phyloP scores from a whole-genome alignment of 30 jellyfish, hydroid and myxozoan genomes.

The Phacellophora camtschatica region DNA sequence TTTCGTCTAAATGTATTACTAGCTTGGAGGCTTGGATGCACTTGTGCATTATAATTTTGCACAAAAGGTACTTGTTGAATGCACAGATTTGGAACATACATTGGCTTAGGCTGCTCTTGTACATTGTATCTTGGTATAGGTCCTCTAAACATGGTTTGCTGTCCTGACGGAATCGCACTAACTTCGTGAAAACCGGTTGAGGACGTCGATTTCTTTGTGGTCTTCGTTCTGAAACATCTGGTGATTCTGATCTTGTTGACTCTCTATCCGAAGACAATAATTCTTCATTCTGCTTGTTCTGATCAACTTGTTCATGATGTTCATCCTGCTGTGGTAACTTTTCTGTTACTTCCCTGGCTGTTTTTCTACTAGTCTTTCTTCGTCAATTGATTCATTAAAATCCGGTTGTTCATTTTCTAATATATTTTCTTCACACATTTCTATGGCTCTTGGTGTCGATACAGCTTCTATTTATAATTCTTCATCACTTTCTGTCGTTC shows the following conservation, averaged over 20 bases:
- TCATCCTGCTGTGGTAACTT: neutral
- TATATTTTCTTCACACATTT: neutral
- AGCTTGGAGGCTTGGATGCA: neutral
- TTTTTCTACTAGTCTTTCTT: neutral
- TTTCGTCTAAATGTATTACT: neutral
- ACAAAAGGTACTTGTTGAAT: neutral
- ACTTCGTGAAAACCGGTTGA: neutral
- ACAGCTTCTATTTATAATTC: neutral
- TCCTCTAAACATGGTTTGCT: neutral
- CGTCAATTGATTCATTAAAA: neutral
- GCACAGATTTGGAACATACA: neutral
- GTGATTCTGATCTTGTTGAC: neutral
- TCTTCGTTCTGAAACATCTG: neutral
- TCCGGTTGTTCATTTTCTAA: neutral
- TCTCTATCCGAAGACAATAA: neutral
- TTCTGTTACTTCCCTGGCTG: neutral
- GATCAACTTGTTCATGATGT: no score
- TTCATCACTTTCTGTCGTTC: neutral
- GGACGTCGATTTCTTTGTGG: slow-evolving; percentile 10
- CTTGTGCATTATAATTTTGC: neutral
- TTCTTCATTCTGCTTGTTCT: neutral
- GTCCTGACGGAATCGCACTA: neutral
- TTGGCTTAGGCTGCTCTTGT: neutral
- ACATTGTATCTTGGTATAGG: neutral
- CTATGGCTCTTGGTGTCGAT: neutral